A percentile compares a stretch with the other conserved stretches of the same genome.
phyloP scores from a whole-genome alignment of 2,888 invertebrate species.

The Keiferia lycopersicella region DNA sequence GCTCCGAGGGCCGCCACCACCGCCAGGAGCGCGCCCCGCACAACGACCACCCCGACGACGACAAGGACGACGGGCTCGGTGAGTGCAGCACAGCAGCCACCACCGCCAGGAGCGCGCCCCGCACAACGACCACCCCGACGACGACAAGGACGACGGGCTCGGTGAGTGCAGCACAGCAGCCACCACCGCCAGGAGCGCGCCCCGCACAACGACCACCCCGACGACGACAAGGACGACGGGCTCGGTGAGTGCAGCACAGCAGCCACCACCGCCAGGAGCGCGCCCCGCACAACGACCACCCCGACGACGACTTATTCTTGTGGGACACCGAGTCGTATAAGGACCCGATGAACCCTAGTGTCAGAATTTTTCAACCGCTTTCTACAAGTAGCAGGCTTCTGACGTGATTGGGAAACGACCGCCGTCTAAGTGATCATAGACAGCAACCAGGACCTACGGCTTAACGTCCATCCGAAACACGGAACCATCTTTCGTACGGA shows the following conservation, averaged over 20 bases:
- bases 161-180: slow-evolving; percentile 38
- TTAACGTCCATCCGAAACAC: too few relatives aligned
- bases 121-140: neutral
- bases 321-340: too few relatives aligned
- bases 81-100: slow-evolving; percentile 45
- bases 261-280: slow-evolving; percentile 50
- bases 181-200: slow-evolving; percentile 44
- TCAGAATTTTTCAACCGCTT: too few relatives aligned
- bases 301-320: too few relatives aligned
- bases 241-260: slow-evolving; percentile 27
- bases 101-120: slow-evolving; percentile 37
- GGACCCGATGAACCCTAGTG: too few relatives aligned
- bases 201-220: neutral
- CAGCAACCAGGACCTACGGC: too few relatives aligned
- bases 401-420: too few relatives aligned
- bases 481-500: too few relatives aligned
- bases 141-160: slow-evolving; percentile 25
- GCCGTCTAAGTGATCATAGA: too few relatives aligned
- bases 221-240: slow-evolving; percentile 24
- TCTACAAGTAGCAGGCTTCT: too few relatives aligned
- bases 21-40: slow-evolving; percentile 26
- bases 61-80: slow-evolving; percentile 26
- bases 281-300: neutral
- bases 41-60: neutral
- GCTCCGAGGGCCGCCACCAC: slow-evolving; percentile 62